Evolutionary conservation across 2,888 invertebrate species (phyloP).

Genomic region (Phengaris arion): DNA sequence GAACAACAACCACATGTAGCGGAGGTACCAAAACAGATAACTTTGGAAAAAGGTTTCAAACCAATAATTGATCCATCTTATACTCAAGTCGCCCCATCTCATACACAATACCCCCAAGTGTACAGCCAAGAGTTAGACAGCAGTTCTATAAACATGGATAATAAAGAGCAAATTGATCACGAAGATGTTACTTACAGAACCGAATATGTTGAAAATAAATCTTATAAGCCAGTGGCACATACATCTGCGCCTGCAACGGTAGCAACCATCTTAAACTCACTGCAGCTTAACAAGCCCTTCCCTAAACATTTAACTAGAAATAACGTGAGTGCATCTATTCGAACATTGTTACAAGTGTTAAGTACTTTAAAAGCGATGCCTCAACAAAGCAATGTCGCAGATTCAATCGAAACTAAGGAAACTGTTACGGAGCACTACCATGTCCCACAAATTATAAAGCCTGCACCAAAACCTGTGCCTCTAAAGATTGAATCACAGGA

Average conservation of each 20-base stretch:
- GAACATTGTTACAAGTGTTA: slow-evolving; percentile 86
- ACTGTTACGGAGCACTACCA: slow-evolving; percentile 66
- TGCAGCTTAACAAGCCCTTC: slow-evolving; percentile 86
- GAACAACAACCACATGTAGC: slow-evolving; percentile 55
- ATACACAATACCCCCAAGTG: slow-evolving; percentile 46
- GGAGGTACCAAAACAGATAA: slow-evolving; percentile 49
- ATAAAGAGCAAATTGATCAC: slow-evolving; percentile 44
- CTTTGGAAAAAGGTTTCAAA: slow-evolving; percentile 63
- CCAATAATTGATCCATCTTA: slow-evolving; percentile 54
- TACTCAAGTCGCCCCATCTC: slow-evolving; percentile 43
- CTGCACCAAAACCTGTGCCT: slow-evolving; percentile 22
- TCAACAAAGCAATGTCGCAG: slow-evolving; percentile 61
- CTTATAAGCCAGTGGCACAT: slow-evolving; percentile 45
- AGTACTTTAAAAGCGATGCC: slow-evolving; percentile 81
- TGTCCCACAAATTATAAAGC: slow-evolving; percentile 46
- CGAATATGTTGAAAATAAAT: slow-evolving; percentile 56
- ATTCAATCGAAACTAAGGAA: slow-evolving; percentile 9
- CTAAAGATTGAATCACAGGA: slow-evolving; percentile 33
- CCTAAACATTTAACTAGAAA: slow-evolving; percentile 87
- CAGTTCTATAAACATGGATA: slow-evolving; percentile 36
- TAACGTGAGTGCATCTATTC: slow-evolving; percentile 88
- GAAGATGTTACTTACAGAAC: slow-evolving; percentile 46
- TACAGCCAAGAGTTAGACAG: slow-evolving; percentile 39
- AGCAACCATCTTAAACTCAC: slow-evolving; percentile 82
- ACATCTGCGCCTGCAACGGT: slow-evolving; percentile 53